These are phyloP conservation scores for Penaeus indicus DNA, from an alignment of 1,140 invertebrate species.

Conservation along the genomic window DNA sequence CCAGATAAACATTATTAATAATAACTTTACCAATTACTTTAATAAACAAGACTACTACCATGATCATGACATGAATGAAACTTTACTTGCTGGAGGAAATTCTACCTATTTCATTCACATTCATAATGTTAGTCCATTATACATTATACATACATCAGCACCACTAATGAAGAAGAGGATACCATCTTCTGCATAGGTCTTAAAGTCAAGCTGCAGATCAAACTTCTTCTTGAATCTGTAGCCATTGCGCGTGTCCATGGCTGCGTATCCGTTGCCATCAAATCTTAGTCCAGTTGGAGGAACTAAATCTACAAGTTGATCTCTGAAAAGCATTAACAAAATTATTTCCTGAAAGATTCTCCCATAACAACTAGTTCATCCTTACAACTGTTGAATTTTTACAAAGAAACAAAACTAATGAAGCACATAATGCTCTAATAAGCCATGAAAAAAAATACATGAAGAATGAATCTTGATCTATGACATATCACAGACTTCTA, in stretches of 20 bases:
- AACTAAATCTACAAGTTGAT: constrained; percentile 76
- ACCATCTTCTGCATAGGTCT: constrained; percentile 88
- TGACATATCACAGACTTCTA: neutral
- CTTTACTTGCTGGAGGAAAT: no score
- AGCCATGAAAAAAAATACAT: neutral
- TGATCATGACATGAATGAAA: no score
- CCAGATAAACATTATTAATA: no score
- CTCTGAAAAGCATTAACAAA: constrained; percentile 63
- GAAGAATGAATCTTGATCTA: neutral
- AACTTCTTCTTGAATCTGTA: constrained; percentile 75
- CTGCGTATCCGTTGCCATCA: constrained; percentile 86
- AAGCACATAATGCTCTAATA: neutral
- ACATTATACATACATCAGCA: constrained; percentile 71
- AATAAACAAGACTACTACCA: no score
- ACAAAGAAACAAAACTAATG: no score
- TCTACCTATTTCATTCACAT: no score
- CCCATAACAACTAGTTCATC: no score
- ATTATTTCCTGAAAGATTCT: no score
- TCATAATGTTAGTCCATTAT: no score
- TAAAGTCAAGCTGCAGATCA: constrained; percentile 83
- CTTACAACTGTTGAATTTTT: no score
- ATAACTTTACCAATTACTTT: no score
- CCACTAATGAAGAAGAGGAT: constrained; percentile 78
- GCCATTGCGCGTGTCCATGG: constrained; percentile 75
- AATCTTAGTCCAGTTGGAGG: constrained; percentile 84